Evolutionary conservation across 2,113 vertebrate genomes (phyloP).

Genomic region (Halichoerus grypus): DNA sequence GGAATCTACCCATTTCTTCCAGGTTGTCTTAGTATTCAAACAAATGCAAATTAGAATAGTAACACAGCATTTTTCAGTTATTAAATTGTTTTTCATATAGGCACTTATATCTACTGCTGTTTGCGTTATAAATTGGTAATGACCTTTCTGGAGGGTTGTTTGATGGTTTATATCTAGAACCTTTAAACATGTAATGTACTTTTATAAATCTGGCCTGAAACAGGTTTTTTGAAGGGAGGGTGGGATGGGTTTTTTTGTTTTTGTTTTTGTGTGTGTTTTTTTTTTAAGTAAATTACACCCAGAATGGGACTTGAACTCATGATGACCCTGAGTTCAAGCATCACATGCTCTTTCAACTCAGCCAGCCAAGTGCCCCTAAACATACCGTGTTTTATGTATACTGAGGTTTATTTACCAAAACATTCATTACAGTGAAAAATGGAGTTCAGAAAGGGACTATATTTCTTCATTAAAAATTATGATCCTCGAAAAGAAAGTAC

Average conservation of each 20-base stretch:
- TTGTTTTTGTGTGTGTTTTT: neutral
- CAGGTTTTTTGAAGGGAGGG: neutral
- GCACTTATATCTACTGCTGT: neutral
- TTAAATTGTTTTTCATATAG: neutral
- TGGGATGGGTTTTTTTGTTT: neutral
- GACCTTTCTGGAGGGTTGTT: neutral
- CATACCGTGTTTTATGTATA: neutral
- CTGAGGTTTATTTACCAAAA: slow-evolving; percentile 34
- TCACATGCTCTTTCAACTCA: neutral
- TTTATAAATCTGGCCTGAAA: slow-evolving; percentile 38
- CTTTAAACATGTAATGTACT: slow-evolving; percentile 14
- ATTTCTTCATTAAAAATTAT: slow-evolving; percentile 41
- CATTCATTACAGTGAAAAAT: slow-evolving; percentile 47
- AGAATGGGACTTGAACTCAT: neutral
- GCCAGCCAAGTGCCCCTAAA: neutral
- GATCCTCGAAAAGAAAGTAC: neutral
- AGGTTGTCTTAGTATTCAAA: neutral
- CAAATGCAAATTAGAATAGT: slow-evolving; percentile 14
- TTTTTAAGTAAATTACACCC: neutral
- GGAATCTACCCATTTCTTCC: neutral
- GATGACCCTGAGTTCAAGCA: neutral
- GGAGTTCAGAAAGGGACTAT: neutral
- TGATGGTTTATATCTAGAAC: neutral
- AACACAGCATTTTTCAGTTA: neutral
- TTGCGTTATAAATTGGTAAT: slow-evolving; percentile 2